Evolutionary conservation across 2,113 vertebrate species (phyloP), one percentile per base, ranked within the genome.

Genomic region (Butorides virescens): DNA sequence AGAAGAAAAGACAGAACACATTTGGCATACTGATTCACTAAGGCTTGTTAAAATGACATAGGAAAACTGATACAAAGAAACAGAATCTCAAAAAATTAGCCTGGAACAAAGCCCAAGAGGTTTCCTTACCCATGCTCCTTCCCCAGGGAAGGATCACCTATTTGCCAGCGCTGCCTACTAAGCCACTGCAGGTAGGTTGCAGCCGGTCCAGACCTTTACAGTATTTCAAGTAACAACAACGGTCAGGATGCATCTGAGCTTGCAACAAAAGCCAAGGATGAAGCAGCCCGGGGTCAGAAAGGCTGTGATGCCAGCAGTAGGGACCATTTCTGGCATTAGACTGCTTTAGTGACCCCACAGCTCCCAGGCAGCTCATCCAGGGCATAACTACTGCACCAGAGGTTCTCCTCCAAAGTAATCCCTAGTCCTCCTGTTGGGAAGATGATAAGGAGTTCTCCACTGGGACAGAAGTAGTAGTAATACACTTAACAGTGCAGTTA

Each of bases 221-320:
- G 37, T 26, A 49, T 37, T 67, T 36, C 61, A 72, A 13, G 22
- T 32, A 62, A 50, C 23, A 50, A 30, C 10, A 53, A 49, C 0
- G 0, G 47, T 17, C n/a, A 61, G 37, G 58, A 59, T 26, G 25
- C 66, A 46, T 13, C 11, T 74, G 32, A 92, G 37, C 56, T 59
- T 63, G 29, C 66, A 59, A 50, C 25, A 76, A 18, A 75, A 75
- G 36, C 62, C 3, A 3, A 10, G 11, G 46, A 36, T 39, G 46
- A 36, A 70, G 55, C 6, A 71, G 42, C 37, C 32, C 32, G 30
- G 63, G 49, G 55, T 65, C 49, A 73, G 61, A n/a, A 53, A 42
- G 20, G 7, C 42, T 1, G 1, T 5, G n/a, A 16, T 68, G 67
- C 19, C 67, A 80, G 29, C 0, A 1, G 6, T 1, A 72, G 1